Conservation (phyloP, 2,888 invertebrate genomes). For the Callosobruchus maculatus region DNA sequence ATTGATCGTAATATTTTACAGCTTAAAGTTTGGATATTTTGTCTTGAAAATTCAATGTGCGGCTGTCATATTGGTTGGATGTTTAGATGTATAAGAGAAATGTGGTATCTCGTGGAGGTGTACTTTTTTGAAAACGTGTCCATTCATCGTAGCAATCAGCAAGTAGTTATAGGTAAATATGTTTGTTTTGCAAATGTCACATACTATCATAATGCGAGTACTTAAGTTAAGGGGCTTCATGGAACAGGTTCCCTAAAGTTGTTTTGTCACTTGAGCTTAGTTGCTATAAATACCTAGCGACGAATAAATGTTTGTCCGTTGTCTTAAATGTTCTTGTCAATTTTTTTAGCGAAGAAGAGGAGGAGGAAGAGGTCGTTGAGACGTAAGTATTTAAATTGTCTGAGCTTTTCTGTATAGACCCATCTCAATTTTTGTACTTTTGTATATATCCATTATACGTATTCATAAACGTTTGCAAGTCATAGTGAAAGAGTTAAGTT, state of each 20-base stretch:
- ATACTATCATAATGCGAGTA: not conserved
- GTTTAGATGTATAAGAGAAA: too few relatives aligned
- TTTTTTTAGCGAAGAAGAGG: conserved; percentile 62
- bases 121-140: not conserved
- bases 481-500: too few relatives aligned
- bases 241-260: conserved; percentile 3
- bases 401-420: not conserved
- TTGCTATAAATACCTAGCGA: conserved; percentile 25
- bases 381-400: conserved; percentile 58
- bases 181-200: not conserved
- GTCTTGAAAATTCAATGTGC: too few relatives aligned
- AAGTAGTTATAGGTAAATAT: not conserved
- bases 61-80: too few relatives aligned
- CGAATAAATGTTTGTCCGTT: conserved; percentile 18
- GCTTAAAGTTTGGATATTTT: too few relatives aligned
- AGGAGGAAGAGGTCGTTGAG: conserved; percentile 74
- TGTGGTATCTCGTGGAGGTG: too few relatives aligned
- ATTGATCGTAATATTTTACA: too few relatives aligned
- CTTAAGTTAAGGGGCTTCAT: not conserved
- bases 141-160: not conserved
- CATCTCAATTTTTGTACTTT: not conserved
- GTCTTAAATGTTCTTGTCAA: conserved; percentile 40
- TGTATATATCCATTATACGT: not conserved
- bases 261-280: conserved; percentile 28
- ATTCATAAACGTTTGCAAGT: not conserved